phyloP scores from a whole-genome alignment of 2,113 vertebrate species.

The Rousettus leschenaultii region DNA sequence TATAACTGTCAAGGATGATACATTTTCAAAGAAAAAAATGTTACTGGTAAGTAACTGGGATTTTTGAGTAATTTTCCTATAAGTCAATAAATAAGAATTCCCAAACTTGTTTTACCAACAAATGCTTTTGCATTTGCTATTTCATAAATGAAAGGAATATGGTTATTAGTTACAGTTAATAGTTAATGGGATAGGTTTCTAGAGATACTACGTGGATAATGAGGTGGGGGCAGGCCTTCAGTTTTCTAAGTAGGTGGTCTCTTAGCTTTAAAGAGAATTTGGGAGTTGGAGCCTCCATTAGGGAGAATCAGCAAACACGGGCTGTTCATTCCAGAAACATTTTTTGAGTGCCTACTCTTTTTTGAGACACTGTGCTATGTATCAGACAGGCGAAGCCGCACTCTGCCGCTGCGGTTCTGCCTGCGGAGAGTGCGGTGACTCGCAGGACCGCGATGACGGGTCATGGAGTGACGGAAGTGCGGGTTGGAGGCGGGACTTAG shows the following conservation, averaged over 20 bases:
- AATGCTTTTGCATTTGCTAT: conserved; percentile 50
- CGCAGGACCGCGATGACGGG: background rate
- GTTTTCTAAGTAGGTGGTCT: background rate
- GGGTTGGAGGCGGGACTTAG: background rate
- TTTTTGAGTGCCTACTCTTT: conserved; percentile 61
- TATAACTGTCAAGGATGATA: conserved; percentile 60
- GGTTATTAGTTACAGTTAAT: background rate
- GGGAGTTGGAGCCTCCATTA: background rate
- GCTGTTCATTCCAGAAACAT: conserved; percentile 42
- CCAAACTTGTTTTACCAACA: conserved; percentile 50
- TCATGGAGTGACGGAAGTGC: background rate
- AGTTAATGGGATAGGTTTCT: background rate
- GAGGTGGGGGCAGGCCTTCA: background rate
- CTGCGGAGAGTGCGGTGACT: background rate
- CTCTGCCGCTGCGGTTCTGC: background rate
- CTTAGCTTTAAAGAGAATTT: background rate
- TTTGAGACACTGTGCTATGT: conserved; percentile 63
- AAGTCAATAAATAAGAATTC: conserved; percentile 60
- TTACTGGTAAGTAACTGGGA: conserved; percentile 69
- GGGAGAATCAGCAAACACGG: background rate
- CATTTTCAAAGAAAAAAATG: conserved; percentile 67
- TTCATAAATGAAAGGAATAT: conserved; percentile 9
- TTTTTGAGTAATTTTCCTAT: conserved; percentile 61
- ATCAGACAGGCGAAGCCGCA: background rate
- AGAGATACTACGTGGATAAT: background rate